phyloP scores from a whole-genome alignment of 64 coral and sea anemone species.

The Montipora capricornis region DNA sequence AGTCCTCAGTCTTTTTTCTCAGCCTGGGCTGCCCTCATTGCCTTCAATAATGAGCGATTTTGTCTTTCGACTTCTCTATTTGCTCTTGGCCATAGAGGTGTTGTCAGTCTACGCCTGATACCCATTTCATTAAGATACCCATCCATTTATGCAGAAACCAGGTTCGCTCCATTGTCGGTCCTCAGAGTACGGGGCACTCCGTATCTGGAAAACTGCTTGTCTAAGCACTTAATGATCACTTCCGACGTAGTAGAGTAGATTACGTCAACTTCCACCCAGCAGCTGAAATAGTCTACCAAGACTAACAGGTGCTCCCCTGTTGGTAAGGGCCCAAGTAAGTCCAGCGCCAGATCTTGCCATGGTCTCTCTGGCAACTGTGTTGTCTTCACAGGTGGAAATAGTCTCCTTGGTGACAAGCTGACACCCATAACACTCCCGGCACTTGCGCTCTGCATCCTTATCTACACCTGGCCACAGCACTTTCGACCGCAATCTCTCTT shows the following conservation, averaged over 20 bases:
- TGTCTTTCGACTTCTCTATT: too few relatives aligned
- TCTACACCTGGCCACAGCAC: too few relatives aligned
- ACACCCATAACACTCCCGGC: conserved; percentile 63
- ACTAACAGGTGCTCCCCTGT: conserved; percentile 62
- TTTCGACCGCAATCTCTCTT: too few relatives aligned
- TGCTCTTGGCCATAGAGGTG: too few relatives aligned
- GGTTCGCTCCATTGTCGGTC: too few relatives aligned
- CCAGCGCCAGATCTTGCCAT: conserved; percentile 62
- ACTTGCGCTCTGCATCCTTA: background rate
- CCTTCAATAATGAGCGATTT: too few relatives aligned
- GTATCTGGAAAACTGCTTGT: conserved; percentile 24
- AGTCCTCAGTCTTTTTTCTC: too few relatives aligned
- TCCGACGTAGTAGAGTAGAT: conserved; percentile 26
- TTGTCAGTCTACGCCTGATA: too few relatives aligned
- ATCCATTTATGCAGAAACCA: too few relatives aligned
- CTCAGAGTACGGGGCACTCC: too few relatives aligned
- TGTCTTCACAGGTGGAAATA: conserved; percentile 32
- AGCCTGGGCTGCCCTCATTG: too few relatives aligned
- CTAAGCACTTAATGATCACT: conserved; percentile 14
- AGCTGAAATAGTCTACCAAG: conserved; percentile 44
- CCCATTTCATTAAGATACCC: too few relatives aligned
- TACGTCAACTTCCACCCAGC: conserved; percentile 44
- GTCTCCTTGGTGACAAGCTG: conserved; percentile 52
- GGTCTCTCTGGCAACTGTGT: conserved; percentile 60
- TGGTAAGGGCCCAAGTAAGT: conserved; percentile 68